A percentile compares a stretch with the other conserved stretches of the same genome.
These are phyloP conservation scores for Macrosiphum euphorbiae DNA, from an alignment of 2,888 invertebrate species.

Conservation along the genomic window DNA sequence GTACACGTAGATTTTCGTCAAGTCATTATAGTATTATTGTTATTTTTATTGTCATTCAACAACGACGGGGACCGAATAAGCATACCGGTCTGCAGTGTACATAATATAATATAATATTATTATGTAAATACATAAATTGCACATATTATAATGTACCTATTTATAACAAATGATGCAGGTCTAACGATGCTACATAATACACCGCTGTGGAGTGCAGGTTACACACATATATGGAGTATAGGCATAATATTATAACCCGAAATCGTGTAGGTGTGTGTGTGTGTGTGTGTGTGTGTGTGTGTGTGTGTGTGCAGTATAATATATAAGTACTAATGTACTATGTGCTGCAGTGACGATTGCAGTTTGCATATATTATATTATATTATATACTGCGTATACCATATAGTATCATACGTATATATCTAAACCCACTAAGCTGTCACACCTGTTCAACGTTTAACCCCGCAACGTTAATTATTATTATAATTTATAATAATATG, in stretches of 20 bases:
- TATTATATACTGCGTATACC: not conserved
- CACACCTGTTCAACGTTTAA: not conserved
- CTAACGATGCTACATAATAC: not conserved
- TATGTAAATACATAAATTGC: constrained; percentile 13
- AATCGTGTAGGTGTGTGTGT: not conserved
- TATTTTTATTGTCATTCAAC: constrained; percentile 26
- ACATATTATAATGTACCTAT: not conserved
- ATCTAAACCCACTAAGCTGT: not conserved
- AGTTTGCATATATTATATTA: not conserved
- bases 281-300: not conserved
- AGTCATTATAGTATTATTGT: constrained; percentile 19
- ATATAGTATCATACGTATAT: not conserved
- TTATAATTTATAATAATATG: not conserved
- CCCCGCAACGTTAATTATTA: not conserved
- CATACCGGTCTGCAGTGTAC: not conserved
- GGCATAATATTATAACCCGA: not conserved
- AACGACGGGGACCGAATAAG: not conserved
- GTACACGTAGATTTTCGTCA: not conserved
- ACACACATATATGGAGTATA: not conserved
- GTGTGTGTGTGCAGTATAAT: not conserved
- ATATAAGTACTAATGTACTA: not conserved
- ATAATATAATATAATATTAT: not conserved
- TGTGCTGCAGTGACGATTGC: not conserved
- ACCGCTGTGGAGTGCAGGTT: no score
- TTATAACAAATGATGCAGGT: not conserved